phyloP scores from a whole-genome alignment of 1,140 invertebrate genomes.

The Euglossa dilemma region DNA sequence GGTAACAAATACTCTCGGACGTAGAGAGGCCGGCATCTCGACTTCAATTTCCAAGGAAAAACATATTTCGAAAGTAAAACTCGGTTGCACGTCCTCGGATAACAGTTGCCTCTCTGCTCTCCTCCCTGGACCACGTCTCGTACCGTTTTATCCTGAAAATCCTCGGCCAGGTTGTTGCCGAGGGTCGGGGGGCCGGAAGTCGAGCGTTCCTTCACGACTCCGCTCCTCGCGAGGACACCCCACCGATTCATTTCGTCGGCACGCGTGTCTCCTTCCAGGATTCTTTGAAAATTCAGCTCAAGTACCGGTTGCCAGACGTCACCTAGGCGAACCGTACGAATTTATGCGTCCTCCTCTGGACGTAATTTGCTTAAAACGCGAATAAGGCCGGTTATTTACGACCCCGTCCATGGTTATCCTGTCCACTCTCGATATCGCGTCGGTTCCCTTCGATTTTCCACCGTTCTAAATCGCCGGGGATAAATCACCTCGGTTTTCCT shows the following conservation, averaged over 20 bases:
- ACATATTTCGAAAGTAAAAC: too few species aligned
- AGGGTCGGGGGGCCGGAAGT: too few species aligned
- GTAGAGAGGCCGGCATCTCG: too few species aligned
- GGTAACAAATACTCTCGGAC: too few species aligned
- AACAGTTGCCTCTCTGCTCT: too few species aligned
- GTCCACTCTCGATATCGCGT: neutral
- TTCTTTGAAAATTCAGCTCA: slow-evolving; percentile 14
- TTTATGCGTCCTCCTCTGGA: slow-evolving; percentile 10
- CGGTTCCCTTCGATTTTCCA: neutral
- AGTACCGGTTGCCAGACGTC: neutral
- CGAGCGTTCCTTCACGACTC: too few species aligned
- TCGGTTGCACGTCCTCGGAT: too few species aligned
- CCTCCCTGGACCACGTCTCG: too few species aligned
- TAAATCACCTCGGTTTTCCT: neutral
- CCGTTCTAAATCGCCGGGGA: neutral
- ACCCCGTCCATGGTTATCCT: neutral
- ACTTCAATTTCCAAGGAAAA: too few species aligned
- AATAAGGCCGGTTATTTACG: slow-evolving; percentile 4
- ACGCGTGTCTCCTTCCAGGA: neutral
- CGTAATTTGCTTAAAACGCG: slow-evolving; percentile 20
- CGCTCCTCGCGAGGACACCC: neutral
- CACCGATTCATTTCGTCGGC: neutral
- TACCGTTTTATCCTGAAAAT: too few species aligned
- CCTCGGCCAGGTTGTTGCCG: too few species aligned
- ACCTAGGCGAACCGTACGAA: neutral